phyloP scores from a whole-genome alignment of 1,140 invertebrate species.

The Drosophila leontia region DNA sequence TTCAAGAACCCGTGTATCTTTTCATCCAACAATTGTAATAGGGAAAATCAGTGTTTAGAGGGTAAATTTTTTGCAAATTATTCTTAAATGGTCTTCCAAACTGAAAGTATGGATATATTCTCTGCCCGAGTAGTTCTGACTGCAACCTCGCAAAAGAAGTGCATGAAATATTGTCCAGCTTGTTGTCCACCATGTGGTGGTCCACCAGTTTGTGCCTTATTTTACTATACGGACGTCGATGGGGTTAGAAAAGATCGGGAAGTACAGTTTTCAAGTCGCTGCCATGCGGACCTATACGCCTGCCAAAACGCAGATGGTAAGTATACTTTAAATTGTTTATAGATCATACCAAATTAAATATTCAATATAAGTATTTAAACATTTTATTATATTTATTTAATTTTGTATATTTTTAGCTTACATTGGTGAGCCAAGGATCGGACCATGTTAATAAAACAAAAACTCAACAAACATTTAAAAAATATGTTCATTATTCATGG shows the following conservation, averaged over 20 bases:
- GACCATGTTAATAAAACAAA: slow-evolving; percentile 1
- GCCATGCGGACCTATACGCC: slow-evolving; percentile 1
- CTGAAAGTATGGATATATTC: background rate
- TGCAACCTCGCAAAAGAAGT: background rate
- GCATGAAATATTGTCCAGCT: slow-evolving; percentile 7
- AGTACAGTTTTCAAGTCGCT: slow-evolving; percentile 1
- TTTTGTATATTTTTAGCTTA: slow-evolving; percentile 23
- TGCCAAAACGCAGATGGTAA: slow-evolving; percentile 11
- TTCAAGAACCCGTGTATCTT: slow-evolving; percentile 11
- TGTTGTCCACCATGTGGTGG: background rate
- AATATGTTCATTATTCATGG: background rate
- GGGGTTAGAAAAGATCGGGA: slow-evolving; percentile 8
- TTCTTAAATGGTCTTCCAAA: background rate
- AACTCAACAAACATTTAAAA: no score
- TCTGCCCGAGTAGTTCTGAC: background rate
- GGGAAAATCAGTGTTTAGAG: slow-evolving; percentile 10
- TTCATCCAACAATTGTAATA: slow-evolving; percentile 13
- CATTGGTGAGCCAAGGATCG: slow-evolving; percentile 27
- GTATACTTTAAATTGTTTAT: background rate
- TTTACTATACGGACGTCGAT: slow-evolving; percentile 3
- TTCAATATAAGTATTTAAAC: background rate
- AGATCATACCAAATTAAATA: background rate
- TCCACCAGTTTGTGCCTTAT: slow-evolving; percentile 16
- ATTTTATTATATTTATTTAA: background rate
- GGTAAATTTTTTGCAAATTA: background rate